Evolutionary conservation across 2,113 vertebrate species (phyloP).

Genomic region (Poecile atricapillus): DNA sequence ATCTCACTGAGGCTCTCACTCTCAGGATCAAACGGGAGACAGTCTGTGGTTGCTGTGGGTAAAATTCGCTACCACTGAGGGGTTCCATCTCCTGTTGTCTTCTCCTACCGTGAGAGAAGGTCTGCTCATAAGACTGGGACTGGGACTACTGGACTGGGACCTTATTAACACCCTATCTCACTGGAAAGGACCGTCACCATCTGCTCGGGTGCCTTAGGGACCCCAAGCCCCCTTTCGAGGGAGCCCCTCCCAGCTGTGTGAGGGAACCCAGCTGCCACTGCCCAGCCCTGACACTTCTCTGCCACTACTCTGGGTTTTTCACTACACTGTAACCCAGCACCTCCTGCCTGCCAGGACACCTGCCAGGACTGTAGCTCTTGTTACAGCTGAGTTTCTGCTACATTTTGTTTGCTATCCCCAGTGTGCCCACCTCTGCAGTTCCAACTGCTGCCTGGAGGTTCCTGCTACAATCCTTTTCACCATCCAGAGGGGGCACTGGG

Average conservation of each 20-base stretch:
- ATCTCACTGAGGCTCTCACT: too few species aligned
- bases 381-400: not conserved
- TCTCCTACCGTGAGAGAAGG: too few species aligned
- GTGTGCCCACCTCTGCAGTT: not conserved
- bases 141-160: not conserved
- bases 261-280: accelerated
- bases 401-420: accelerated
- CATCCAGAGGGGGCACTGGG: too few species aligned
- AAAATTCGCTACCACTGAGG: not conserved
- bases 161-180: not conserved
- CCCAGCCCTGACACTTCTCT: not conserved
- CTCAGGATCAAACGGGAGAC: not conserved
- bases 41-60: too few species aligned
- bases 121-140: not conserved
- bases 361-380: too few species aligned
- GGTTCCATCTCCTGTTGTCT: too few species aligned
- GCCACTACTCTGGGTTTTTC: not conserved
- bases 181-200: not conserved
- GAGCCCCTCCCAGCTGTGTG: not conserved
- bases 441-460: not conserved
- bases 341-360: too few species aligned
- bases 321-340: not conserved
- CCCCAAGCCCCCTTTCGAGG: accelerated
- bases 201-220: too few species aligned
- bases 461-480: not conserved